Conservation (phyloP, 2,113 vertebrate genomes). For the Riparia riparia region DNA sequence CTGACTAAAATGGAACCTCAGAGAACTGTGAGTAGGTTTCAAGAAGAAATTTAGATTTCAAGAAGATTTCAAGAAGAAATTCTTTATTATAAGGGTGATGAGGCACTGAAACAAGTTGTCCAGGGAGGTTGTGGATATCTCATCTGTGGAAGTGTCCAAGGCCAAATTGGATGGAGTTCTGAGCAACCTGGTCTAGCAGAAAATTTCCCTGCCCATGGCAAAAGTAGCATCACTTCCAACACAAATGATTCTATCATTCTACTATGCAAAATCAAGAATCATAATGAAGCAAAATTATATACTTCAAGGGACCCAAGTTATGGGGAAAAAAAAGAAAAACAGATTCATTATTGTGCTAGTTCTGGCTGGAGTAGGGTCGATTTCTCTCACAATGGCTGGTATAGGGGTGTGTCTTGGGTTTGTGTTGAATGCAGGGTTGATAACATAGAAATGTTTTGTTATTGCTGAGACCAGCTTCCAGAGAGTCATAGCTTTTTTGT, state of each 20-base stretch:
- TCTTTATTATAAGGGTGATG: background rate
- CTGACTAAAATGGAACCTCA: background rate
- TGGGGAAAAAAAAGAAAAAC: fast-evolving
- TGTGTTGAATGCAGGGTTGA: background rate
- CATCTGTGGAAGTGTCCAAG: background rate
- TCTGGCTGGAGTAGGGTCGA: no score
- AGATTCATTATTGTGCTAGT: background rate
- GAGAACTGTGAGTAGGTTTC: background rate
- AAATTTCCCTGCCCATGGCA: background rate
- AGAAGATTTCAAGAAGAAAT: background rate
- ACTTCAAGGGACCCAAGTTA: background rate
- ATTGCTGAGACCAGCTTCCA: background rate
- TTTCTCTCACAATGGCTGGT: background rate
- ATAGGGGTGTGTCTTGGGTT: background rate
- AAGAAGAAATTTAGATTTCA: background rate
- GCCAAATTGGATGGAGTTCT: no score
- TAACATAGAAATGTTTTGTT: background rate
- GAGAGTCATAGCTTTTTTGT: no score
- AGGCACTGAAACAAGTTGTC: background rate
- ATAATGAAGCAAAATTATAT: background rate
- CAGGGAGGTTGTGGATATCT: background rate
- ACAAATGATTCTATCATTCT: background rate
- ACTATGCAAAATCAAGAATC: background rate
- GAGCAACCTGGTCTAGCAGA: background rate
- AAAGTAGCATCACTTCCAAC: no score